Conservation (phyloP, 2,888 invertebrate genomes). For the Xiphydria camelus region DNA sequence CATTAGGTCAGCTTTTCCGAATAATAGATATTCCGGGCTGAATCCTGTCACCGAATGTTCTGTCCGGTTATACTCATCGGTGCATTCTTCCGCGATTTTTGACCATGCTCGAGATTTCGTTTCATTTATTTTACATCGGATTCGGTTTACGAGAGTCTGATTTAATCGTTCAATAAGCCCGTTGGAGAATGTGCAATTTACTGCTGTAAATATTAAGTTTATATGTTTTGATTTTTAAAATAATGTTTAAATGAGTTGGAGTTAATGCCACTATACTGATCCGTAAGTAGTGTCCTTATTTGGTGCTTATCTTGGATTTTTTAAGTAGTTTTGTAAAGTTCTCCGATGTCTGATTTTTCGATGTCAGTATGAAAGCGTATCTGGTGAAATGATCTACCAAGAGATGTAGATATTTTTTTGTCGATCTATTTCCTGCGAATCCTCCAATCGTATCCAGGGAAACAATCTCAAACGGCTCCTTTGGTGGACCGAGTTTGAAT, state of each 20-base stretch:
- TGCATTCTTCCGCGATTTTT: constrained; percentile 27
- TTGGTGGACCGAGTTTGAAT: constrained; percentile 25
- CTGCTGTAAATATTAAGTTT: constrained; percentile 22
- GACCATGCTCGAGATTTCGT: constrained; percentile 25
- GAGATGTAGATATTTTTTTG: constrained; percentile 26
- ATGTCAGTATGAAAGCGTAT: constrained; percentile 23
- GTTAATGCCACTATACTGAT: constrained; percentile 28
- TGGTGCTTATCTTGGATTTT: constrained; percentile 17
- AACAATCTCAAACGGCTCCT: constrained; percentile 23
- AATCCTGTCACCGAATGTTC: constrained; percentile 28
- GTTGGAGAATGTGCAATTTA: constrained; percentile 26
- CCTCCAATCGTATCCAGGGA: constrained; percentile 27
- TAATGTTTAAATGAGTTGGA: constrained; percentile 26
- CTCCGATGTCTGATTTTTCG: constrained; percentile 20
- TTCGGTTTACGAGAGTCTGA: constrained; percentile 29
- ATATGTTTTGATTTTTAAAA: constrained; percentile 22
- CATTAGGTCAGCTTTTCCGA: constrained; percentile 19
- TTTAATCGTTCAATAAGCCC: constrained; percentile 29
- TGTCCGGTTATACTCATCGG: constrained; percentile 28
- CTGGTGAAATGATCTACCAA: no score
- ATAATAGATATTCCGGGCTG: constrained; percentile 25
- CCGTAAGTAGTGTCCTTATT: constrained; percentile 23
- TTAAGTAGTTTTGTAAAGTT: constrained; percentile 24
- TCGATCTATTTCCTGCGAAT: constrained; percentile 24
- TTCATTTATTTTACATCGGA: constrained; percentile 29